Base-by-base conservation (phyloP, 2,113 vertebrate genomes). In the Rhinopomastus cyanomelas region DNA sequence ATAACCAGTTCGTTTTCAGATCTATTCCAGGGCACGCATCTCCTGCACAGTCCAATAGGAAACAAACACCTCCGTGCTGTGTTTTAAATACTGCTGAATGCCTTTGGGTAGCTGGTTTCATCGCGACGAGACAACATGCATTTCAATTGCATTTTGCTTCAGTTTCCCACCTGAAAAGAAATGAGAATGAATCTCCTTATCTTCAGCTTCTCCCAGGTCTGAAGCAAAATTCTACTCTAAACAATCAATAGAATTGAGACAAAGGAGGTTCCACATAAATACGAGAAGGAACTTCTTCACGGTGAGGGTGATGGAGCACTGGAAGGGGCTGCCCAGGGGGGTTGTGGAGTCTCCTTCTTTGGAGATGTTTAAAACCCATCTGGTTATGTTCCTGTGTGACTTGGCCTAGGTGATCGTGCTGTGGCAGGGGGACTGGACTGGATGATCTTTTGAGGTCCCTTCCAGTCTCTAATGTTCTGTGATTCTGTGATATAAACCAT, bases 401-500 rank as follows among this genome's bases (percentile, higher is more conserved):
- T n/a, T n/a, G n/a, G n/a, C n/a, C n/a, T n/a, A n/a, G n/a, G n/a
- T n/a, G n/a, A n/a, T n/a, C n/a, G n/a, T n/a, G n/a, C n/a, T n/a
- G n/a, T n/a, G n/a, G n/a, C n/a, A n/a, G n/a, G n/a, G n/a, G n/a
- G n/a, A n/a, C n/a, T n/a, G n/a, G n/a, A n/a, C n/a, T n/a, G n/a
- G n/a, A n/a, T n/a, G n/a, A n/a, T n/a, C n/a, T n/a, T n/a, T n/a
- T n/a, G n/a, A n/a, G n/a, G n/a, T n/a, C n/a, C n/a, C n/a, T n/a
- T n/a, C n/a, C n/a, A n/a, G n/a, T n/a, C n/a, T n/a, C n/a, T n/a
- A n/a, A n/a, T n/a, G n/a, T n/a, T n/a, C n/a, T n/a, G n/a, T n/a
- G n/a, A n/a, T n/a, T n/a, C n/a, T n/a, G n/a, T n/a, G 75, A 67
- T 14, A 37, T 16, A 55, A 53, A 27, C 0, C 0, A 27, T 19